Evolutionary conservation across 2,113 vertebrate species (phyloP), one percentile per base, ranked within the genome.

Genomic region (Psilopsiagon aymara): DNA sequence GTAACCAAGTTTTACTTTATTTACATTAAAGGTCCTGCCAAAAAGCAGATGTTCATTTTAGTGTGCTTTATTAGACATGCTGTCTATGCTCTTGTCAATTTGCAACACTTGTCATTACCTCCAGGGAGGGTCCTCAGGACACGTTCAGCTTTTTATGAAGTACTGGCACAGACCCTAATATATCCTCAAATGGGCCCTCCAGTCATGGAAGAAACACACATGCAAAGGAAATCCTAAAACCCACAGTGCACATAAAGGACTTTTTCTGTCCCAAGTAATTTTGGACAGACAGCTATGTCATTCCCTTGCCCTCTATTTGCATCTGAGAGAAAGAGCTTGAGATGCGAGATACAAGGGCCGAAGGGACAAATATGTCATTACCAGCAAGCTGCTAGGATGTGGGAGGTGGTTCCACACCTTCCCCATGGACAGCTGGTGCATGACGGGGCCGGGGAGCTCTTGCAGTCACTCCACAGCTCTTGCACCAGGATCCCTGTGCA

Each of bases 21-120:
- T 82, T 91, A 55, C 35, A 39, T 29, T 29, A 35, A 92, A 51
- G 21, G 2, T 3, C 8, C 39, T 75, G 52, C 17, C 62, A 88
- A 82, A 92, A 87, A 62, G 66, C 29, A 94, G 39, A 73, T 76
- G 33, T 60, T 84, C 29, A 41, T 79, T 92, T 86, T 51, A 55
- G 9, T 27, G 66, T 76, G 31, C 41, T 64, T 82, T 94, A 82
- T 68, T 76, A 88, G 57, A 37, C 37, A 35, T 3, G 4, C 33
- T 49, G 37, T 47, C 74, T 47, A n/a, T 70, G 13, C 16, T 90
- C 41, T 66, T 7, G 2, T 57, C n/a, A 69, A 10, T 79, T 87
- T 66, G 14, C 49, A 69, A n/a, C 2, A 1, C 8, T 70, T 70
- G 10, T 35, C n/a, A 44, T 71, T 74, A 60, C 7, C 27, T 93